Evolutionary conservation across 35 echinoderm and acorn worm species (phyloP), one percentile per base, ranked within the genome.

Genomic region (Antedon bifida): DNA sequence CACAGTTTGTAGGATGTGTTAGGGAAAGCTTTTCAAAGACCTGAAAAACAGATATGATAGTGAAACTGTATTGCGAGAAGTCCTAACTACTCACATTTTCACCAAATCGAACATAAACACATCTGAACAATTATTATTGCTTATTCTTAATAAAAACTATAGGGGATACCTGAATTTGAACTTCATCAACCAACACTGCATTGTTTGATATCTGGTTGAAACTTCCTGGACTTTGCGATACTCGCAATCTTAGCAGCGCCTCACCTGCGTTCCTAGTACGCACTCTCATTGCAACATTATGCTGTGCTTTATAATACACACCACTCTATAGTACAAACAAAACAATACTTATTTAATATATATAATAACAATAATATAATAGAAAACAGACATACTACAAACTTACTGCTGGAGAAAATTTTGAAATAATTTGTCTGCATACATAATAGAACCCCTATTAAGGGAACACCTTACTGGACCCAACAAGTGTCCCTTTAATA

Each of bases 271-370:
- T 92, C 14, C 89, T 44, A 0, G 94, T 92, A 19, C 76, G 85
- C 17, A 97, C 55, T 35, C 94, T n/a, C 83, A 92, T 92, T 42
- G 90, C 90, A 26, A 97, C 82, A 17, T 90, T 89, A 51, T 97
- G 88, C 76, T 92, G 84, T 19, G 80, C 74, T 32, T 82, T 29
- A 31, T 79, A 88, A 26, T 85, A 86, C 0, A 97, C 74, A 31
- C 94, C 94, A 92, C 85, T 87, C 90, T 97, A 32, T 5, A 83
- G 56, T 30, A 79, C 17, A 39, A 79, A 79, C 13, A 31, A 64
- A 34, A 83, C 16, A 55, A 32, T 14, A 33, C 3, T 7, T 32
- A 33, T 26, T 80, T 12, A n/a, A 34, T 3, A 11, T 80, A 5
- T 30, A n/a, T 33, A 76, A 3, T 8, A 7, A 76, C 75, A 4